Evolutionary conservation across 2,113 vertebrate species (phyloP).

Genomic region (Eupsittula cactorum): DNA sequence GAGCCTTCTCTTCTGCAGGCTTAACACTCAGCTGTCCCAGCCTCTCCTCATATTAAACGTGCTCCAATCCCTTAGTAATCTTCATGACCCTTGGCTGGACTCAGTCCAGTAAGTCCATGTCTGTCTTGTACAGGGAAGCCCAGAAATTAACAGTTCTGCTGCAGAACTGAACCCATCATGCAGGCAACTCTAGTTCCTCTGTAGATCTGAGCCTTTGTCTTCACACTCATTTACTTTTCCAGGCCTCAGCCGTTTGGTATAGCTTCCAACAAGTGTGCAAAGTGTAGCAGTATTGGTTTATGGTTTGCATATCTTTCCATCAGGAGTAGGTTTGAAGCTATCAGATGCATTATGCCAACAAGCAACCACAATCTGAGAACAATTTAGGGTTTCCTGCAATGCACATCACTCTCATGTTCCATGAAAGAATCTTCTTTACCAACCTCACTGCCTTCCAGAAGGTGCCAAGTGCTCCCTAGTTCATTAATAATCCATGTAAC

Average conservation of each 20-base stretch:
- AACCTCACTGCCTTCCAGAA: neutral
- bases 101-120: accelerated
- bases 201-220: neutral
- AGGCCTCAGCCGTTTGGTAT: neutral
- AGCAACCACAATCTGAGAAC: neutral
- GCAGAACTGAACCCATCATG: neutral
- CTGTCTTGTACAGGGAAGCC: accelerated
- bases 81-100: neutral
- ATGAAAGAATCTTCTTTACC: neutral
- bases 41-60: neutral
- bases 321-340: neutral
- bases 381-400: neutral
- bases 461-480: neutral
- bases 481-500: neutral
- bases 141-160: neutral
- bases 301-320: neutral
- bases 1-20: neutral
- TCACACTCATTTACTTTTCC: neutral
- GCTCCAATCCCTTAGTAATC: neutral
- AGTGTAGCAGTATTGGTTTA: neutral
- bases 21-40: neutral
- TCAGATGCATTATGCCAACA: neutral
- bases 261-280: neutral
- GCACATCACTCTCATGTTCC: neutral
- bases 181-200: neutral